Evolutionary conservation across 2,113 vertebrate species (phyloP).

Genomic region (Arizona elegans): DNA sequence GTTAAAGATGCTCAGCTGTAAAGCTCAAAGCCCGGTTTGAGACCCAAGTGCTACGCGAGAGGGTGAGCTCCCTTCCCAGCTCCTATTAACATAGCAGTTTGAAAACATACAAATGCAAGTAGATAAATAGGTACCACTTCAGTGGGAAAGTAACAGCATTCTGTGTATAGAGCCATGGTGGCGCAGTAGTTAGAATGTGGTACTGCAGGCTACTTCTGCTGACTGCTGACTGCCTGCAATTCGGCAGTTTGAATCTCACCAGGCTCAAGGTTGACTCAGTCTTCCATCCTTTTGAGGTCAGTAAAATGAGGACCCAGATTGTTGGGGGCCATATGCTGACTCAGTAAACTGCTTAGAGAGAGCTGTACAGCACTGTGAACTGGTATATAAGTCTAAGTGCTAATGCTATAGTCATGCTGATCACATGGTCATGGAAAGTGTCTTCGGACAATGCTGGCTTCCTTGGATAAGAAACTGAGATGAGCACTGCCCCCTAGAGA

Average conservation of each 20-base stretch:
- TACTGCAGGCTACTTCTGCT: too few relatives aligned
- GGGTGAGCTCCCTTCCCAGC: neutral
- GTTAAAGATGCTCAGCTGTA: neutral
- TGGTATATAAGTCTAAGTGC: too few relatives aligned
- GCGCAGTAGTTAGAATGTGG: too few relatives aligned
- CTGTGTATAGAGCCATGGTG: neutral
- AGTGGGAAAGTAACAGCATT: neutral
- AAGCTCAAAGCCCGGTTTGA: neutral
- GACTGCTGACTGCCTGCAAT: too few relatives aligned
- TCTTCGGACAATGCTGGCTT: neutral
- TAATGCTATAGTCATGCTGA: neutral
- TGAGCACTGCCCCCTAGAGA: neutral
- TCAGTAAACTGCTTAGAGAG: too few relatives aligned
- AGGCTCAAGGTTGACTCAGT: too few relatives aligned
- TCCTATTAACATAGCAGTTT: neutral
- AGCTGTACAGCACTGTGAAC: too few relatives aligned
- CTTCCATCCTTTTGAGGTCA: too few relatives aligned
- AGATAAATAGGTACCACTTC: neutral
- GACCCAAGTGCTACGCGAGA: neutral
- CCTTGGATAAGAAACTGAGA: neutral
- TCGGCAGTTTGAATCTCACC: too few relatives aligned
- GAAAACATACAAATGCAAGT: neutral
- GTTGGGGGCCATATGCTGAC: too few relatives aligned
- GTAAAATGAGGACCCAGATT: too few relatives aligned
- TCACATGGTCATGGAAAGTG: neutral